Evolutionary conservation across 1,140 invertebrate species (phyloP), one percentile per base, ranked within the genome.

Genomic region (Schlechtendalia chinensis): DNA sequence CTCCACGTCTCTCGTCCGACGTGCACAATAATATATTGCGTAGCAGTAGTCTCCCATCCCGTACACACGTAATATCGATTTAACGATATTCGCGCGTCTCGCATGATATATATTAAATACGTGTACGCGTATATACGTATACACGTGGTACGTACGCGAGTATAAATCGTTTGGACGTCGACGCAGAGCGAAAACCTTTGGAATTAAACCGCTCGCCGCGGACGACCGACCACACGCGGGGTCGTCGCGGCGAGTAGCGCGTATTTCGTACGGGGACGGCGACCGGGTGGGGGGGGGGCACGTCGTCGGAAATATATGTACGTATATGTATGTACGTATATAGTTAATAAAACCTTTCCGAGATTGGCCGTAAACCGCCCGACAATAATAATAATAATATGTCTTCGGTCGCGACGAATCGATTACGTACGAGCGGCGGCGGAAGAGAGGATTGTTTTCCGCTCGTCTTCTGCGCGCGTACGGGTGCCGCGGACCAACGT

Each of bases 221-320:
- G 61, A 59, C 63, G 63, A 39, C 32, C 32, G 53, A 65, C 61
- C 61, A 65, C 61, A 39, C 61, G 19, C 29, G 61, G 29, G 19
- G 29, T 65, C 17, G 61, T 65, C 61, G 29, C 27, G 14, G 59
- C 10, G 29, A 11, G 61, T 65, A 39, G 24, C 27, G 16, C 24
- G 17, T 29, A 29, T 17, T n/a, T 63, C 12, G 29, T 32, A 65
- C 17, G 27, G 29, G 32, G 8, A 39, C 32, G 32, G 16, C 61
- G 61, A 19, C 27, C 27, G n/a, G n/a, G n/a, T n/a, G n/a, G n/a
- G n/a, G n/a, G n/a, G n/a, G n/a, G n/a, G n/a, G n/a, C n/a, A 29
- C 27, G 61, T 32, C 27, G 27, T 63, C 61, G 6, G 27, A 65
- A 11, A n/a, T 32, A 32, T 29, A 61, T 29, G 17, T 59, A 61